Conservation (phyloP, 1,140 invertebrate genomes). For the Andricus grossulariae region DNA sequence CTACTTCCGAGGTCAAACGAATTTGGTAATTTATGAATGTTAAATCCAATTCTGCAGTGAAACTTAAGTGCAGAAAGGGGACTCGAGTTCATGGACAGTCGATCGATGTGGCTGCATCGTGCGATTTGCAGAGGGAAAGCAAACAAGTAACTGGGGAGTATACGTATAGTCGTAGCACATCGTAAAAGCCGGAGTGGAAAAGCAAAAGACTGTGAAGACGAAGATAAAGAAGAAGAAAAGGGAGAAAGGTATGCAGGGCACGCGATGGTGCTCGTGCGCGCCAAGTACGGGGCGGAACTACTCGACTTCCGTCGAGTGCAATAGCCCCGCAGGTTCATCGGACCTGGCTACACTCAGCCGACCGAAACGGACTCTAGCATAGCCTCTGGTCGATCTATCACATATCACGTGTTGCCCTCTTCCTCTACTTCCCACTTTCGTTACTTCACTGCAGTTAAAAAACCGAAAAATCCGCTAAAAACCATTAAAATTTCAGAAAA, state of each 20-base stretch:
- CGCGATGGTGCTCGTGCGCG: conserved; percentile 72
- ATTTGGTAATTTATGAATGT: conserved; percentile 28
- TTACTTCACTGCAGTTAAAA: neutral
- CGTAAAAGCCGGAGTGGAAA: conserved; percentile 11
- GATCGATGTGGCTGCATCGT: conserved; percentile 19
- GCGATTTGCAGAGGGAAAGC: conserved; percentile 13
- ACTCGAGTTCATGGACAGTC: conserved; percentile 32
- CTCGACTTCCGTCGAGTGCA: conserved; percentile 61
- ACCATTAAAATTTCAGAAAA: too few species aligned
- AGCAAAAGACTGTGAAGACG: conserved; percentile 32
- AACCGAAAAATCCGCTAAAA: too few species aligned
- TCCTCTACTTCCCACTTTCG: neutral
- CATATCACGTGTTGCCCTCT: neutral
- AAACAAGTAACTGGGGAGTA: neutral
- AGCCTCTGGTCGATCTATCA: conserved; percentile 12
- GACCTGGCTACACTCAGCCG: conserved; percentile 61
- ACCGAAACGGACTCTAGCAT: conserved; percentile 49
- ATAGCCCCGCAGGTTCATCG: conserved; percentile 74
- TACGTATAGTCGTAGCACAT: neutral
- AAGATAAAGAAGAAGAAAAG: conserved; percentile 41
- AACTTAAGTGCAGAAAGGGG: conserved; percentile 12
- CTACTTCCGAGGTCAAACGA: neutral
- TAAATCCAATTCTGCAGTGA: conserved; percentile 1
- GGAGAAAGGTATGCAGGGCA: conserved; percentile 69
- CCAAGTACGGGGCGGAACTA: conserved; percentile 66